phyloP scores from a whole-genome alignment of 2,797 vertebrate genomes.

The Eupleurogrammus muticus region DNA sequence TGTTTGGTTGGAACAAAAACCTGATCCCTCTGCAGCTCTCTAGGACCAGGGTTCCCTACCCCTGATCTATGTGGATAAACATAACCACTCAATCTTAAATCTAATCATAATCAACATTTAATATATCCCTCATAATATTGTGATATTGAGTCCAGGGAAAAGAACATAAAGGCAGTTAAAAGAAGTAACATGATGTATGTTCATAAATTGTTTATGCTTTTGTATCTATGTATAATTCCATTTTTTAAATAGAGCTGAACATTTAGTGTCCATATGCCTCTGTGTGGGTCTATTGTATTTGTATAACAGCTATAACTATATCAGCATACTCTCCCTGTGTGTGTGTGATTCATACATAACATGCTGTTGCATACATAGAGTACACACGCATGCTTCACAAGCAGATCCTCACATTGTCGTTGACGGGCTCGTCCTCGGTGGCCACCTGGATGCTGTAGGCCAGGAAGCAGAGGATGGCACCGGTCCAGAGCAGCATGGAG shows the following conservation, averaged over 20 bases:
- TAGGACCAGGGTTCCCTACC: no score
- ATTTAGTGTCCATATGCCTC: no score
- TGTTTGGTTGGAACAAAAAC: no score
- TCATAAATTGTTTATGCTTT: neutral
- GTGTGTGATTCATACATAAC: neutral
- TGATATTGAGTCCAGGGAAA: neutral
- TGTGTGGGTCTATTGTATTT: neutral
- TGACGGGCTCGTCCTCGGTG: slow-evolving; percentile 89
- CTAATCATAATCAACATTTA: neutral
- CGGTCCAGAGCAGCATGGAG: slow-evolving; percentile 95
- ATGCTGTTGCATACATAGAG: slow-evolving; percentile 17
- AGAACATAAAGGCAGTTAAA: neutral
- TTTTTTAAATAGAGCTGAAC: neutral
- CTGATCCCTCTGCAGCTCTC: no score
- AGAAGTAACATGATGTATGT: neutral
- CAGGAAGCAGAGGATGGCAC: slow-evolving; percentile 93
- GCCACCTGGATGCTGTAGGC: slow-evolving; percentile 92
- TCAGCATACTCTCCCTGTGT: neutral
- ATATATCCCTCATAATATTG: no score
- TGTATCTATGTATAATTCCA: neutral
- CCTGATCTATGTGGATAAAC: no score
- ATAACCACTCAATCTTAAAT: neutral
- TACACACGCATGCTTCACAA: slow-evolving; percentile 11
- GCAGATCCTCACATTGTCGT: slow-evolving; percentile 89
- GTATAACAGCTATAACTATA: neutral